phyloP scores from a whole-genome alignment of 2,113 vertebrate genomes.

The Sula dactylatra region DNA sequence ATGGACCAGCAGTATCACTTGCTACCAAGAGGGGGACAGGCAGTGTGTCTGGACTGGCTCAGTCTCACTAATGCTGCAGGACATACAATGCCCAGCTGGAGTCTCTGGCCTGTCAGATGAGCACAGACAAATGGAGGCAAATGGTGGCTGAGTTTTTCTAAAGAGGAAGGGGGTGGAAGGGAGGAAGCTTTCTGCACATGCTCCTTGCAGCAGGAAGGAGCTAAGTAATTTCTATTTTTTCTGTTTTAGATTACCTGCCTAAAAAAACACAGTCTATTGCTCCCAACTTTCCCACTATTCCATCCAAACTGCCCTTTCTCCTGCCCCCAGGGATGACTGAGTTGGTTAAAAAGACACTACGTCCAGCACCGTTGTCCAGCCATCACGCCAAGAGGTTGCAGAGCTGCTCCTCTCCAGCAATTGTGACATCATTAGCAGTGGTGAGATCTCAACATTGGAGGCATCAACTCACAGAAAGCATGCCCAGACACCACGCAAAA shows the following conservation, averaged over 20 bases:
- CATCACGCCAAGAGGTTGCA: accelerated
- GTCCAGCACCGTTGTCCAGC: neutral
- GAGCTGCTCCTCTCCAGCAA: neutral
- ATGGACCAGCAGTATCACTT: neutral
- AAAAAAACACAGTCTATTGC: neutral
- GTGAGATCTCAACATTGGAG: neutral
- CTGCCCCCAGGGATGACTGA: neutral
- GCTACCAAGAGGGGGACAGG: neutral
- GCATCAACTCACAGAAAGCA: neutral
- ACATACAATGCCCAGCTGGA: neutral
- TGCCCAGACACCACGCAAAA: neutral
- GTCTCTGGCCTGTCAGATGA: neutral
- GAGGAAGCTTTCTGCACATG: neutral
- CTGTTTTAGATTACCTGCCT: neutral
- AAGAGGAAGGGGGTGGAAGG: neutral
- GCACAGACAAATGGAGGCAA: neutral
- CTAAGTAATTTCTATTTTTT: neutral
- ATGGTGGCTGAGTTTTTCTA: neutral
- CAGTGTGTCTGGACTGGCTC: neutral
- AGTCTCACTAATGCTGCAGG: neutral
- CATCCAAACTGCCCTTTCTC: neutral
- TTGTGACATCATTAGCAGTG: neutral
- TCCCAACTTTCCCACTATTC: neutral
- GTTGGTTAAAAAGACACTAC: neutral
- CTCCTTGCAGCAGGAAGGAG: neutral